Evolutionary conservation across 2,797 vertebrate genomes (phyloP).

Genomic region (Vultur gryphus): DNA sequence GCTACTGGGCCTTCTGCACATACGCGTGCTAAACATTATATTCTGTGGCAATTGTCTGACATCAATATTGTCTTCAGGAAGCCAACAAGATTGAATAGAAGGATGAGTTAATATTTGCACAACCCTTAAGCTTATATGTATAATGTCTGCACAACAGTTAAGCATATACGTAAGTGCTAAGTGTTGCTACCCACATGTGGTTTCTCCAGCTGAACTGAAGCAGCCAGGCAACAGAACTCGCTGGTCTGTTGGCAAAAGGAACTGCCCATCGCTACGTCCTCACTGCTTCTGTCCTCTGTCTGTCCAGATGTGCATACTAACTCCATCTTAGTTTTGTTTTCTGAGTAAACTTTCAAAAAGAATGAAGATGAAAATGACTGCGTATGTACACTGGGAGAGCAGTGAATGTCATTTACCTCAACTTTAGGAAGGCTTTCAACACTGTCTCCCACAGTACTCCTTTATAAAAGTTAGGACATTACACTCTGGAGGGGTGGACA

Average conservation of each 20-base stretch:
- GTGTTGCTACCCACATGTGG: neutral
- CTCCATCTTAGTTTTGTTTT: neutral
- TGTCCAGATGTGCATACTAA: neutral
- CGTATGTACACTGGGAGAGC: neutral
- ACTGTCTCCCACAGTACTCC: neutral
- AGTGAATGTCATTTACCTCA: neutral
- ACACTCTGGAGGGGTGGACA: neutral
- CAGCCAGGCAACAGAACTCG: neutral
- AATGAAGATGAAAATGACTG: neutral
- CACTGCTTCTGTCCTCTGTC: neutral
- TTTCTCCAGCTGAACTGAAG: neutral
- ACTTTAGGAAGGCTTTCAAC: neutral
- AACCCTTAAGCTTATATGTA: neutral
- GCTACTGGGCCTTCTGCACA: neutral
- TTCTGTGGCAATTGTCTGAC: neutral
- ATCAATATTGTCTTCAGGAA: neutral
- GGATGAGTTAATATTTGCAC: neutral
- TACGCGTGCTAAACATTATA: neutral
- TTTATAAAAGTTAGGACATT: neutral
- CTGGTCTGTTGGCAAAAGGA: neutral
- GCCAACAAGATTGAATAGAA: neutral
- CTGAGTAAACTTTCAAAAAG: neutral
- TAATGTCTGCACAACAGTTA: neutral
- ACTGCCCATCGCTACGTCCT: fast-evolving
- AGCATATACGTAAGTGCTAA: neutral